phyloP scores from a whole-genome alignment of 2,888 invertebrate species.

The Plusia festucae region DNA sequence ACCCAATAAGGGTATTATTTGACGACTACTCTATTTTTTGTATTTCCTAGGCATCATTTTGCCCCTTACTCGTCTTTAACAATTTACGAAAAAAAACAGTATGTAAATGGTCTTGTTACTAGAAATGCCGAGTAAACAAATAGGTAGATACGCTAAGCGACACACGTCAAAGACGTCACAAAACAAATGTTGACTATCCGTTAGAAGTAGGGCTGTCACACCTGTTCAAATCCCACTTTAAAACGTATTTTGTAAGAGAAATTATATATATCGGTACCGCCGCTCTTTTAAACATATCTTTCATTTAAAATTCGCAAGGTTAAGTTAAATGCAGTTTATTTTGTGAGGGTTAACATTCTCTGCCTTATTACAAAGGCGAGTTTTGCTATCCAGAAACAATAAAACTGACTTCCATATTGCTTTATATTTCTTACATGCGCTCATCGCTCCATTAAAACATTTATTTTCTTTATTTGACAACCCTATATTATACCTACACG shows the following conservation, averaged over 20 bases:
- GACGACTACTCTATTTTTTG: too few species aligned
- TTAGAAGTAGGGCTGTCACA: constrained; percentile 41
- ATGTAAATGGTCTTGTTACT: constrained; percentile 38
- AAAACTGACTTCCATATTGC: background rate
- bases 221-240: background rate
- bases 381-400: background rate
- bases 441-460: background rate
- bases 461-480: constrained; percentile 9
- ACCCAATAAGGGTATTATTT: too few species aligned
- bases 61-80: background rate
- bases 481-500: constrained; percentile 35
- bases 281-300: background rate
- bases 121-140: constrained; percentile 46
- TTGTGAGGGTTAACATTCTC: too few species aligned
- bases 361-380: too few species aligned
- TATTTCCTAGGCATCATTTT: background rate
- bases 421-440: background rate
- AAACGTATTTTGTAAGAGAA: background rate
- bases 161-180: constrained; percentile 41
- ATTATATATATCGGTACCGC: background rate
- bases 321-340: too few species aligned
- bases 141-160: constrained; percentile 25
- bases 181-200: constrained; percentile 54
- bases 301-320: too few species aligned
- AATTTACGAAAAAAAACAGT: constrained; percentile 11